phyloP scores from a whole-genome alignment of 1,140 invertebrate genomes.

The Drosophila paulistorum region DNA sequence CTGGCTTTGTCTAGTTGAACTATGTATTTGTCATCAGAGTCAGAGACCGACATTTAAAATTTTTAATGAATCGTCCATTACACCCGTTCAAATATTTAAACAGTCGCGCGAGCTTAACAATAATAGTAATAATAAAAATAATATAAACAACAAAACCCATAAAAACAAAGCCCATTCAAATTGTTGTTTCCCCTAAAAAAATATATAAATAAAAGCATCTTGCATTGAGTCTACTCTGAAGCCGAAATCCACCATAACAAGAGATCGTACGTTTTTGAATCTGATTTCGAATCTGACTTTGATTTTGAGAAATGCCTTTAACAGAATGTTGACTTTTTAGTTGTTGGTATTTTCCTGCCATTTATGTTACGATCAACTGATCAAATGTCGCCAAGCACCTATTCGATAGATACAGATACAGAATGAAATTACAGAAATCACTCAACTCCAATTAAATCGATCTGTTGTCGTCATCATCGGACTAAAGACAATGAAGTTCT shows the following conservation, averaged over 20 bases:
- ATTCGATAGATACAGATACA: background rate
- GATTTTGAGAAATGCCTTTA: conserved; percentile 7
- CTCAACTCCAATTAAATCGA: conserved; percentile 19
- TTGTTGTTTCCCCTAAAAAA: background rate
- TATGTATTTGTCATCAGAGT: conserved; percentile 56
- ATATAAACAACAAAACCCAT: too few relatives aligned
- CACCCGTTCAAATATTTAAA: conserved; percentile 61
- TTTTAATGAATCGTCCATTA: conserved; percentile 46
- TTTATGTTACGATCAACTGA: background rate
- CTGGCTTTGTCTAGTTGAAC: conserved; percentile 27
- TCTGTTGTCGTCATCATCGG: conserved; percentile 47
- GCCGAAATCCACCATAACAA: background rate
- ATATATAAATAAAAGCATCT: background rate
- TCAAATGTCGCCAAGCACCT: conserved; percentile 13
- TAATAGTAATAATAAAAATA: conserved; percentile 10
- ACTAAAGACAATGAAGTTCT: conserved; percentile 33
- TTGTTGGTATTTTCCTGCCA: conserved; percentile 14
- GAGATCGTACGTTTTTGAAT: background rate
- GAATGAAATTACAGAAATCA: conserved; percentile 26
- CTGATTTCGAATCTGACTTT: background rate
- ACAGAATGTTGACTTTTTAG: conserved; percentile 37
- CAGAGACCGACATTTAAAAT: conserved; percentile 25
- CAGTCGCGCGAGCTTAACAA: conserved; percentile 25
- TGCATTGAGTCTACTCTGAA: background rate
- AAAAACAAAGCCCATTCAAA: background rate